These are phyloP conservation scores for Calephelis virginiensis DNA, from an alignment of 1,140 invertebrate genomes.

Conservation along the genomic window DNA sequence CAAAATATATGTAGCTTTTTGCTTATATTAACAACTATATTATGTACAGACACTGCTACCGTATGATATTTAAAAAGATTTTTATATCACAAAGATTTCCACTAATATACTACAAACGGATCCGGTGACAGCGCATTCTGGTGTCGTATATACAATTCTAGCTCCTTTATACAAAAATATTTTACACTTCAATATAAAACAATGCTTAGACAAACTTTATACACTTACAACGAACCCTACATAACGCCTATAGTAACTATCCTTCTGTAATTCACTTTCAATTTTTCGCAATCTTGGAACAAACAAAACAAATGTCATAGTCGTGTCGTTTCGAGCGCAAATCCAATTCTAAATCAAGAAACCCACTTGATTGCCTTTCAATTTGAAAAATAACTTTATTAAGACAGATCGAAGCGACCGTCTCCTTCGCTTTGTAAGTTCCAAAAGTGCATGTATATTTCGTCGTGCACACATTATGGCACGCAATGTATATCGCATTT, in stretches of 20 bases:
- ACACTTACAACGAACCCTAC: not conserved
- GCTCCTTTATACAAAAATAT: slow-evolving; percentile 18
- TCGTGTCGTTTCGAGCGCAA: too few relatives aligned
- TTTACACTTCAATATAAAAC: slow-evolving; percentile 17
- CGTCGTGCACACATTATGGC: not conserved
- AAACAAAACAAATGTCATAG: too few relatives aligned
- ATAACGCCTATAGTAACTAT: slow-evolving; percentile 6
- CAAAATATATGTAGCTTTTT: slow-evolving; percentile 72
- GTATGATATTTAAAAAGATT: slow-evolving; percentile 61
- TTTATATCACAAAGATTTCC: slow-evolving; percentile 70
- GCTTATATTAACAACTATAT: slow-evolving; percentile 58
- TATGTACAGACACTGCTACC: slow-evolving; percentile 68
- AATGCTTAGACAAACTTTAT: slow-evolving; percentile 6
- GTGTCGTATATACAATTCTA: not conserved
- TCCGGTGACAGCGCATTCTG: slow-evolving; percentile 14
- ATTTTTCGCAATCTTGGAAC: too few relatives aligned
- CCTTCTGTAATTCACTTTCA: not conserved
- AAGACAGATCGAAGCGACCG: too few relatives aligned
- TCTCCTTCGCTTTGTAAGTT: too few relatives aligned
- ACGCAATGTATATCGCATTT: not conserved
- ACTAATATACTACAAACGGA: slow-evolving; percentile 35
- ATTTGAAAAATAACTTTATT: too few relatives aligned
- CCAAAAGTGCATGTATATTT: too few relatives aligned
- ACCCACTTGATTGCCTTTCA: too few relatives aligned
- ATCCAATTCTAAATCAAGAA: too few relatives aligned